Percentiles rank a stretch among this genome's conserved stretches.
Evolutionary conservation across 1,140 invertebrate species (phyloP).

Genomic region (Orius insidiosus): DNA sequence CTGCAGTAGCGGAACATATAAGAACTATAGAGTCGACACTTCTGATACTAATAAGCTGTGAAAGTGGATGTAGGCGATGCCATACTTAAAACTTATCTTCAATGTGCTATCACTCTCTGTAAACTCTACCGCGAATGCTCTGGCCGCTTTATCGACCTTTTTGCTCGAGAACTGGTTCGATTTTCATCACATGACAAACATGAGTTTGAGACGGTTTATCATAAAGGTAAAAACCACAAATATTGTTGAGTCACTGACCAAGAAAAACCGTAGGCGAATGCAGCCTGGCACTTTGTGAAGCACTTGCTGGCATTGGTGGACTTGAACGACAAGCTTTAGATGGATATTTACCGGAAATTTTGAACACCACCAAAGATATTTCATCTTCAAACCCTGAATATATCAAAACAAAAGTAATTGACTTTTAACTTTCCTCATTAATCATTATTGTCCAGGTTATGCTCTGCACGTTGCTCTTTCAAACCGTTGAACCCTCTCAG

Average conservation of each 20-base stretch:
- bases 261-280: slow-evolving; percentile 19
- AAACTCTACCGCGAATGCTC: slow-evolving; percentile 38
- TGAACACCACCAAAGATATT: slow-evolving; percentile 29
- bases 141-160: slow-evolving; percentile 42
- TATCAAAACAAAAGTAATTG: slow-evolving; percentile 23
- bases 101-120: slow-evolving; percentile 51
- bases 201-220: background rate
- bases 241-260: background rate
- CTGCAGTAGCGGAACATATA: slow-evolving; percentile 31
- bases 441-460: slow-evolving; percentile 32
- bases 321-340: slow-evolving; percentile 38
- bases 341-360: slow-evolving; percentile 35
- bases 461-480: slow-evolving; percentile 64
- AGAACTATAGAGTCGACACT: slow-evolving; percentile 50
- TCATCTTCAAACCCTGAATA: slow-evolving; percentile 21
- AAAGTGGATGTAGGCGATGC: slow-evolving; percentile 12
- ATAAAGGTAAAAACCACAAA: slow-evolving; percentile 2
- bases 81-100: slow-evolving; percentile 38
- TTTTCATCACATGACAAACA: background rate
- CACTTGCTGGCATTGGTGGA: slow-evolving; percentile 54
- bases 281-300: slow-evolving; percentile 37
- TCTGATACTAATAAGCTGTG: slow-evolving; percentile 32
- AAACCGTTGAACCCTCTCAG: slow-evolving; percentile 41
- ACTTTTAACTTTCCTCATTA: background rate
- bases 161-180: slow-evolving; percentile 20